Percentiles rank a stretch among this genome's conserved stretches.
Conservation (phyloP, 2,113 vertebrate species). For the Lasiurus borealis region DNA sequence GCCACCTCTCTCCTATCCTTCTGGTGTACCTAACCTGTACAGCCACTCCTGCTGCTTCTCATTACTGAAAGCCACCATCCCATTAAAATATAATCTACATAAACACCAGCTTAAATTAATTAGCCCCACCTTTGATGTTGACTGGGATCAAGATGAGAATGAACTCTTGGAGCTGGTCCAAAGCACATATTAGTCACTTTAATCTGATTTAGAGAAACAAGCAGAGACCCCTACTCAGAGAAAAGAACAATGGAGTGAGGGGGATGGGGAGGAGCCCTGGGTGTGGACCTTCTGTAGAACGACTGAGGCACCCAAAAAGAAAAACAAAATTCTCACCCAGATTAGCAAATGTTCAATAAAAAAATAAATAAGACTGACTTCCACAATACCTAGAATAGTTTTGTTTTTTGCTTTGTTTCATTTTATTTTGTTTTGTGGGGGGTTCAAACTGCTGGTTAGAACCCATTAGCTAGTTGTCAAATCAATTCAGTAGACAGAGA, state of each 20-base stretch:
- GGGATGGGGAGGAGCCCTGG: background rate
- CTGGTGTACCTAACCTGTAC: background rate
- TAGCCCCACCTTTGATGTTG: slow-evolving; percentile 13
- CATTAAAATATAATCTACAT: slow-evolving; percentile 14
- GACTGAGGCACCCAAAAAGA: slow-evolving; percentile 43
- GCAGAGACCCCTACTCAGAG: slow-evolving; percentile 38
- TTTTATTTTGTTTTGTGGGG: too few species aligned
- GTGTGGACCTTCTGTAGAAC: background rate
- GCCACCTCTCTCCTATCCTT: background rate
- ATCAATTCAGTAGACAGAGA: slow-evolving; percentile 56
- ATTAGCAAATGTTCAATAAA: slow-evolving; percentile 65
- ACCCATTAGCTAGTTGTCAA: slow-evolving; percentile 41
- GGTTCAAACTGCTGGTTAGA: slow-evolving; percentile 36
- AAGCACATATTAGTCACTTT: slow-evolving; percentile 16
- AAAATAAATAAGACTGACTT: slow-evolving; percentile 60
- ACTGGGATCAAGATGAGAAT: background rate
- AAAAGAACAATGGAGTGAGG: background rate
- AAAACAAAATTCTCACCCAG: slow-evolving; percentile 44
- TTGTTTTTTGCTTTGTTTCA: background rate
- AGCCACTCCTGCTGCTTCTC: background rate
- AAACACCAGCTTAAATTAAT: slow-evolving; percentile 48
- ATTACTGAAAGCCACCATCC: background rate
- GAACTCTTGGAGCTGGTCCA: background rate
- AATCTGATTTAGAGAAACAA: slow-evolving; percentile 58
- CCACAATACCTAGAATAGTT: slow-evolving; percentile 17